A percentile compares a stretch with the other conserved stretches of the same genome.
Evolutionary conservation across 1,140 invertebrate genomes (phyloP).

Genomic region (Nephotettix cincticeps): DNA sequence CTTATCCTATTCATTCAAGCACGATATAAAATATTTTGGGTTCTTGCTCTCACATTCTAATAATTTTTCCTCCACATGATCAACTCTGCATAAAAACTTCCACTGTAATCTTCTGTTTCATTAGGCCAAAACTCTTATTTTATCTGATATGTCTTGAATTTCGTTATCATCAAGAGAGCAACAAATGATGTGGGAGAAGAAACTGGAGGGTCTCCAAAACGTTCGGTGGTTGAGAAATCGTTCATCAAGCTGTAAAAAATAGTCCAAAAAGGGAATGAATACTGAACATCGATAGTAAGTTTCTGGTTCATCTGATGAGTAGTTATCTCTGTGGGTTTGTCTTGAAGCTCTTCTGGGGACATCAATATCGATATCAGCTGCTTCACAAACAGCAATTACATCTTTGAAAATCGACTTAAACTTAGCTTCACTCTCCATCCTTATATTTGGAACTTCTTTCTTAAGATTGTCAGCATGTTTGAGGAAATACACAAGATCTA

Average conservation of each 20-base stretch:
- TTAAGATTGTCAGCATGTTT: conserved; percentile 11
- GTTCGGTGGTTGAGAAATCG: conserved; percentile 5
- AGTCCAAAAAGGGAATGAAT: background rate
- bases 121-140: background rate
- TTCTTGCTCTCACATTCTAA: background rate
- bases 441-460: background rate
- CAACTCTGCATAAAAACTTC: conserved; percentile 5
- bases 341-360: background rate
- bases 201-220: too few species aligned
- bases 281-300: background rate
- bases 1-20: too few species aligned
- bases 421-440: background rate
- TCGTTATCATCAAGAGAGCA: background rate
- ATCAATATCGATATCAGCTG: background rate
- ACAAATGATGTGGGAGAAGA: background rate
- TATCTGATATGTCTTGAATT: background rate
- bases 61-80: background rate
- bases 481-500: conserved; percentile 15
- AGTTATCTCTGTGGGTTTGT: background rate
- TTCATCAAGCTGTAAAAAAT: background rate
- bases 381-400: background rate
- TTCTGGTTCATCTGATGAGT: conserved; percentile 1
- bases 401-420: background rate
- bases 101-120: background rate
- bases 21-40: background rate